Percentiles rank a stretch among this genome's conserved stretches.
Evolutionary conservation across 2,113 vertebrate genomes (phyloP).

Genomic region (Lutjanus erythropterus): DNA sequence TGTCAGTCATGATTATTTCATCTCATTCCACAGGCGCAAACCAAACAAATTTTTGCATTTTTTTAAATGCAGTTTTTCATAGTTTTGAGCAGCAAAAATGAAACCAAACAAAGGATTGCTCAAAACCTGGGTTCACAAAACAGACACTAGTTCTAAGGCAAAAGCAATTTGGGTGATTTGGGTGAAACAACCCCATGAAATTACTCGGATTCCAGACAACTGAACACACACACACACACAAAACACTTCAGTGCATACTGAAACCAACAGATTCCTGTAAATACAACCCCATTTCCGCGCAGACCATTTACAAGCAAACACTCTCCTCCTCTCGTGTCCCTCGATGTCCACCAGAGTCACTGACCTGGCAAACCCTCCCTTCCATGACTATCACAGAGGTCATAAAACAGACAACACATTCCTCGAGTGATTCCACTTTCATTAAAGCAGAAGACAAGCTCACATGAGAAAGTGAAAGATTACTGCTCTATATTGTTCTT

Average conservation of each 20-base stretch:
- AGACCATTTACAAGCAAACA: conserved; percentile 26
- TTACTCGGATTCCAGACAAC: conserved; percentile 3
- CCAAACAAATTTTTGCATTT: too few species aligned
- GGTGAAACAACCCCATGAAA: not conserved
- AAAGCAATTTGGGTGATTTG: not conserved
- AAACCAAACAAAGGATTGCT: not conserved
- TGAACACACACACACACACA: not conserved
- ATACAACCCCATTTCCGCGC: not conserved
- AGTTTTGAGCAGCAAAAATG: not conserved
- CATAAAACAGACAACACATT: not conserved
- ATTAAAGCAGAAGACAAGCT: not conserved
- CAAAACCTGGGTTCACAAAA: not conserved
- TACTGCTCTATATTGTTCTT: not conserved
- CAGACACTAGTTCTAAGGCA: not conserved
- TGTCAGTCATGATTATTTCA: too few species aligned
- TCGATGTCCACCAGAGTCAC: not conserved
- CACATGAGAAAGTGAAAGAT: not conserved
- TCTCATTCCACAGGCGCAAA: too few species aligned
- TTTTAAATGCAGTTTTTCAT: too few species aligned
- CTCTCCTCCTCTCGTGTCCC: not conserved
- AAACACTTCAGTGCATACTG: not conserved
- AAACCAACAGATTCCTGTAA: conserved; percentile 23
- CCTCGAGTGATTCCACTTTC: not conserved
- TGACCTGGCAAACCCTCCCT: conserved; percentile 3
- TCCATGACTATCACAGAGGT: conserved; percentile 8